Evolutionary conservation across 1,140 invertebrate genomes (phyloP).

Genomic region (Heliconius himera): DNA sequence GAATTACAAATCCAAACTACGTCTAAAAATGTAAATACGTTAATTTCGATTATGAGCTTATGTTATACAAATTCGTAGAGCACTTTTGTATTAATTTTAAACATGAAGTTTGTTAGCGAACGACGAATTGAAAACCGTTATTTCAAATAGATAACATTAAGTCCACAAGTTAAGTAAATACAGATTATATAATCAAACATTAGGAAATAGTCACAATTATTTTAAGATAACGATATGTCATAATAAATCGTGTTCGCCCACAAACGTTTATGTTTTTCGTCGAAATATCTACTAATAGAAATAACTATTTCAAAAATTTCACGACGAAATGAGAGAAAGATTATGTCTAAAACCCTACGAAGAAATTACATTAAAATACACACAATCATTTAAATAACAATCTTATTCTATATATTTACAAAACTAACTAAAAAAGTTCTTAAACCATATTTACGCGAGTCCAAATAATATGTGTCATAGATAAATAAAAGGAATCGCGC

Average conservation of each 20-base stretch:
- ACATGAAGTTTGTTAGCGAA: conserved; percentile 41
- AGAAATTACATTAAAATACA: conserved; percentile 60
- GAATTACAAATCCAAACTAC: conserved; percentile 68
- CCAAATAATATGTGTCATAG: conserved; percentile 24
- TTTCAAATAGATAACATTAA: conserved; percentile 10
- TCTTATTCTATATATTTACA: conserved; percentile 68
- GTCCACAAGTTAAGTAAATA: conserved; percentile 14
- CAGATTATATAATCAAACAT: conserved; percentile 1
- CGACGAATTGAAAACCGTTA: background rate
- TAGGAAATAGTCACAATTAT: conserved; percentile 13
- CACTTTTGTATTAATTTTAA: conserved; percentile 59
- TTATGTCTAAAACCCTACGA: conserved; percentile 47
- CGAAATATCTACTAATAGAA: conserved; percentile 43
- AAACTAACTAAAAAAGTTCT: conserved; percentile 46
- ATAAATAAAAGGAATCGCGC: conserved; percentile 37
- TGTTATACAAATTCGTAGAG: conserved; percentile 71
- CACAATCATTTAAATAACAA: conserved; percentile 65
- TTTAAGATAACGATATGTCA: background rate
- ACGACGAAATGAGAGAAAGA: conserved; percentile 49
- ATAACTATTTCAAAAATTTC: conserved; percentile 43
- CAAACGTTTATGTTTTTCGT: conserved; percentile 12
- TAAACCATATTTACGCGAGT: conserved; percentile 26
- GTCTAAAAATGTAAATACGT: conserved; percentile 69
- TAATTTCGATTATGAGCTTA: conserved; percentile 66
- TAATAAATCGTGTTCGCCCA: conserved; percentile 15